Base-by-base conservation (phyloP, 1,140 invertebrate genomes). In the Drosophila prosaltans region DNA sequence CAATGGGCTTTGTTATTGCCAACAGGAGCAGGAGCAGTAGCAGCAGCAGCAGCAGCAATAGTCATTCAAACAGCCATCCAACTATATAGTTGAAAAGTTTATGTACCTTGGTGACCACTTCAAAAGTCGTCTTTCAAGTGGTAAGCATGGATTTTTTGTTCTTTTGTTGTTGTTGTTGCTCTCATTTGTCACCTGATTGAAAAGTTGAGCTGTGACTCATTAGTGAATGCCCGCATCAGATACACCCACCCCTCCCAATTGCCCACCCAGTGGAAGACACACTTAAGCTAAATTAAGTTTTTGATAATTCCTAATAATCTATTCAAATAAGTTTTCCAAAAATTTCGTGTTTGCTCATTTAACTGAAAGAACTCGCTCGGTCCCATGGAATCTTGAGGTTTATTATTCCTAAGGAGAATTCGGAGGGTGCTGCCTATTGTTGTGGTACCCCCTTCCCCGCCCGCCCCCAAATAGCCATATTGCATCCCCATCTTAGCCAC, bases 291-390 rank as follows among this genome's bases (percentile, higher is more conserved):
- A 91, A 91, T 88, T 88, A 91, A 91, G 88, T 91, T 91, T 91
- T 77, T 78, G 75, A 91, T 91, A 91, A 91, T 90, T 88, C 88
- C 83, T 84, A 91, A 91, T 91, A 91, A 91, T 91, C 88, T 79
- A 91, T 91, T 91, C 78, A 84, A 69, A 51, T 65, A 90, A 90
- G 78, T 90, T 90, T 86, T 74, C 67, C 3, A 78, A 74, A 89
- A 89, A 78, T 16, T 16, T 16, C 0, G 16, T 82, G 77, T 80
- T 83, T 89, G 84, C 74, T 88, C 84, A 80, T 74, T 88, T 89
- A 54, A 41, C 32, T 58, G 64, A 16, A 16, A 16, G 16, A 16
- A 16, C 16, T 16, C 16, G 16, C 16, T 16, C 16, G 59, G 39
- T 36, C 40, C 8, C 26, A 64, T 60, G 40, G 63, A 30, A 28